Base-by-base conservation (phyloP, 2,797 vertebrate genomes). In the Phalloptychus januarius region DNA sequence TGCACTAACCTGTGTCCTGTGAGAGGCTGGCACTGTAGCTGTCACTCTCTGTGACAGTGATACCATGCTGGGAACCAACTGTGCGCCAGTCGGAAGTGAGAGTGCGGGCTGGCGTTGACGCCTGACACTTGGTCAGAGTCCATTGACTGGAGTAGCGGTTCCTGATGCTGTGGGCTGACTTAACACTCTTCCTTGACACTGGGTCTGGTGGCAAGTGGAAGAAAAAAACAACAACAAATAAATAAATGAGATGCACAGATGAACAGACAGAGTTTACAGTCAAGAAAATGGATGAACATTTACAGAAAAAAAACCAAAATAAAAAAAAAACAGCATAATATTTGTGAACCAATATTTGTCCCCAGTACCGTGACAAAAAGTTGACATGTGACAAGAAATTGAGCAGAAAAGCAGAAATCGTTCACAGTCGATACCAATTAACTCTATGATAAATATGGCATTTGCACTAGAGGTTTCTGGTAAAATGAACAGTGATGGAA, bases 91-190 rank as follows among this genome's bases (percentile, higher is more conserved):
- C 98, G 0, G 98, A 99, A 89, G 98, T 97, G 85, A 99, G 97
- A 69, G 97, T 98, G 63, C 98, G 97, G 0, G 98, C 98, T 0
- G 98, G 98, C 0, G 98, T 99, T 80, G 98, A 99, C 0, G 97
- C 96, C 95, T 99, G 98, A 93, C 98, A 98, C 92, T 99, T 99
- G 91, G 98, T 99, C 88, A 99, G 95, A 25, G 98, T 99, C 98
- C 98, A 99, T 91, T 99, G 98, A 94, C 98, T 99, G 75, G 98
- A 99, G 94, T 99, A 99, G 2, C 98, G 95, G 93, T 99, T 99
- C 86, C 98, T 96, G 82, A 97, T 98, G 89, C 98, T 98, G 91
- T 99, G 98, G 0, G 97, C 96, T 0, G 98, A 98, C 91, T 99
- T 99, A 0, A 99, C 96, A 0, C 97, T 99, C 95, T 99, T 99